phyloP scores from a whole-genome alignment of 2,113 vertebrate genomes.

The Hymenochirus boettgeri region DNA sequence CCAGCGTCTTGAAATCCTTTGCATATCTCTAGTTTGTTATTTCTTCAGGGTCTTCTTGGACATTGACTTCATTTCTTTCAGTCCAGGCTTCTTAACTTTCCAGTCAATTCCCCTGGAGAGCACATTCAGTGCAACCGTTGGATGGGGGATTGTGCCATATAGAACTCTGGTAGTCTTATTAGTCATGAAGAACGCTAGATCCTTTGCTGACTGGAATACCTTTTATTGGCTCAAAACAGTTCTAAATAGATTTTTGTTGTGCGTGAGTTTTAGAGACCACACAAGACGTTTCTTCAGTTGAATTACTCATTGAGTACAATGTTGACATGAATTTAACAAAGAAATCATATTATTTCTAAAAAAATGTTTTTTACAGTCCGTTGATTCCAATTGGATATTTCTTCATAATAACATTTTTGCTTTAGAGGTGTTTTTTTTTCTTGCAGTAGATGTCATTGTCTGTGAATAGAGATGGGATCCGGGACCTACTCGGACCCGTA shows the following conservation, averaged over 20 bases:
- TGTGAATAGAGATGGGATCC: too few species aligned
- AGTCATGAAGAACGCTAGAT: conserved; percentile 36
- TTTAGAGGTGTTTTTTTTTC: too few species aligned
- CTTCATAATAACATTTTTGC: conserved; percentile 21
- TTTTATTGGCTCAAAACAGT: conserved; percentile 40
- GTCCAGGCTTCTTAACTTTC: conserved; percentile 28
- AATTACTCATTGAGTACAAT: conserved; percentile 28
- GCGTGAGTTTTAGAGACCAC: conserved; percentile 29
- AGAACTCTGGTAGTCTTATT: conserved; percentile 35
- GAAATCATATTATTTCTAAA: conserved; percentile 39
- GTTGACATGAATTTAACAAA: conserved; percentile 34
- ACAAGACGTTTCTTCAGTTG: conserved; percentile 25
- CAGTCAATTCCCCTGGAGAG: conserved; percentile 11
- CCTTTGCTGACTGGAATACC: conserved; percentile 21
- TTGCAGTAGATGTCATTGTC: too few species aligned
- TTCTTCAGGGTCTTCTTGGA: conserved; percentile 31
- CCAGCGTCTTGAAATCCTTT: conserved; percentile 37
- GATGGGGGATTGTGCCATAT: conserved; percentile 25
- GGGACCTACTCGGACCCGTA: too few species aligned
- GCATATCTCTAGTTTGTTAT: conserved; percentile 41
- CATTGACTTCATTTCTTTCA: conserved; percentile 24
- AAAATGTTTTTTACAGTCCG: conserved; percentile 10
- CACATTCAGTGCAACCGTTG: conserved; percentile 24
- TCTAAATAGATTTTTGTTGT: conserved; percentile 32
- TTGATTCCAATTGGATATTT: conserved; percentile 26